Conservation (phyloP, 2,113 vertebrate genomes). For the Charina bottae region DNA sequence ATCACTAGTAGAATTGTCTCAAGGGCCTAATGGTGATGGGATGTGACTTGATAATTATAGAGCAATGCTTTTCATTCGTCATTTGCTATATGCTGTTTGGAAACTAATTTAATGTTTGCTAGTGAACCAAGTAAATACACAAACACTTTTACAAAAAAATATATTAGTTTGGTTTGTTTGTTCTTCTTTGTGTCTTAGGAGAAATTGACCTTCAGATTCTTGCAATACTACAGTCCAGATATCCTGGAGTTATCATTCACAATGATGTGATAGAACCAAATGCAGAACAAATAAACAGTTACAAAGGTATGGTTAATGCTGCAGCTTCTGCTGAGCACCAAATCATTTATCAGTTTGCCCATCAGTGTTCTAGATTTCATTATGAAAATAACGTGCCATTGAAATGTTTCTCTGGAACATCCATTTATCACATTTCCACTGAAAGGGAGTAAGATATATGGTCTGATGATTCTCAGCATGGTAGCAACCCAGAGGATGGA, state of each 20-base stretch:
- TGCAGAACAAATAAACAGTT: slow-evolving; percentile 76
- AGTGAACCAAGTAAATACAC: not conserved
- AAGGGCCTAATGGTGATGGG: not conserved
- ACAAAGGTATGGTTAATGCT: slow-evolving; percentile 81
- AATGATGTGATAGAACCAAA: slow-evolving; percentile 84
- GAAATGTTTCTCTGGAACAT: not conserved
- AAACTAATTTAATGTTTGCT: not conserved
- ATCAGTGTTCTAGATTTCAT: not conserved
- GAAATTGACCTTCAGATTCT: slow-evolving; percentile 85
- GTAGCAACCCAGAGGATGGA: not conserved
- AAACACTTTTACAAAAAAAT: not conserved
- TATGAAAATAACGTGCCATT: not conserved
- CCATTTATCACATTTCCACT: not conserved
- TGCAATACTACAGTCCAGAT: slow-evolving; percentile 73
- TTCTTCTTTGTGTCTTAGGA: slow-evolving; percentile 70
- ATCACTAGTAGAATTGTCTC: not conserved
- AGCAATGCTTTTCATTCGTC: not conserved
- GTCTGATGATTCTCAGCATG: not conserved
- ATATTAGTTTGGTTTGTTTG: not conserved
- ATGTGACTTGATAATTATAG: not conserved
- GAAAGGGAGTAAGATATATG: not conserved
- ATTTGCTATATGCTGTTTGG: not conserved
- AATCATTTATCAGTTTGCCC: not conserved
- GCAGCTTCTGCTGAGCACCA: not conserved
- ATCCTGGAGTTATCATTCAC: slow-evolving; percentile 75